phyloP scores from a whole-genome alignment of 2,113 vertebrate genomes.

The Python bivittatus region DNA sequence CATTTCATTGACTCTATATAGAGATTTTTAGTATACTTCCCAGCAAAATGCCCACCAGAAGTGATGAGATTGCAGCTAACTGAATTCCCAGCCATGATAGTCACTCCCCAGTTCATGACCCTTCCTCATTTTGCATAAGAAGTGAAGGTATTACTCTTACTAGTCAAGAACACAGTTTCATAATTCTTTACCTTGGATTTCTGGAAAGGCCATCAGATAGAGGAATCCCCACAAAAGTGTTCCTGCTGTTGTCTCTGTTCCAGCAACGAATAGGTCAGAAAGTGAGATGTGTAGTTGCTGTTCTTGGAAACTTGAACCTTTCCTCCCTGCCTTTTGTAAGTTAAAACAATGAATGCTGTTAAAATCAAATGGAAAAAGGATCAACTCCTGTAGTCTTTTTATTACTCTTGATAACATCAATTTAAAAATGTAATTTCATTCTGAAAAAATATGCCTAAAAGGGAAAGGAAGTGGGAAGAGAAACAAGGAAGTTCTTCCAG shows the following conservation, averaged over 20 bases:
- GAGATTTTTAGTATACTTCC: background rate
- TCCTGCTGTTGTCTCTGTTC: conserved; percentile 5
- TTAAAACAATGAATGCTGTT: background rate
- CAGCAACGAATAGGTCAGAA: conserved; percentile 1
- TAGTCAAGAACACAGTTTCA: background rate
- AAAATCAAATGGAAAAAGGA: background rate
- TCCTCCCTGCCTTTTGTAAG: background rate
- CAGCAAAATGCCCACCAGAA: background rate
- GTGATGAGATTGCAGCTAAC: background rate
- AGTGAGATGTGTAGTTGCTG: conserved; percentile 14
- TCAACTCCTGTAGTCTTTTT: background rate
- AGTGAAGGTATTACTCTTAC: background rate
- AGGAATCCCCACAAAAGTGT: conserved; percentile 24
- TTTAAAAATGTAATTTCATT: background rate
- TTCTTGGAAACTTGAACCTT: conserved; percentile 25
- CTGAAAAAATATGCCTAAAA: background rate
- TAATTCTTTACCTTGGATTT: background rate
- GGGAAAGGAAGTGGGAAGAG: no score
- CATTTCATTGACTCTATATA: no score
- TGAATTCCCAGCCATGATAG: no score
- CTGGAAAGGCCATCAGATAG: conserved; percentile 2
- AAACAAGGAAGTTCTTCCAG: background rate
- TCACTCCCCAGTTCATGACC: no score
- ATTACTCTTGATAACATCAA: background rate
- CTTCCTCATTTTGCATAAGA: no score